Evolutionary conservation across 2,888 invertebrate genomes (phyloP), one percentile per base, ranked within the genome.

Genomic region (Heliconius sara): DNA sequence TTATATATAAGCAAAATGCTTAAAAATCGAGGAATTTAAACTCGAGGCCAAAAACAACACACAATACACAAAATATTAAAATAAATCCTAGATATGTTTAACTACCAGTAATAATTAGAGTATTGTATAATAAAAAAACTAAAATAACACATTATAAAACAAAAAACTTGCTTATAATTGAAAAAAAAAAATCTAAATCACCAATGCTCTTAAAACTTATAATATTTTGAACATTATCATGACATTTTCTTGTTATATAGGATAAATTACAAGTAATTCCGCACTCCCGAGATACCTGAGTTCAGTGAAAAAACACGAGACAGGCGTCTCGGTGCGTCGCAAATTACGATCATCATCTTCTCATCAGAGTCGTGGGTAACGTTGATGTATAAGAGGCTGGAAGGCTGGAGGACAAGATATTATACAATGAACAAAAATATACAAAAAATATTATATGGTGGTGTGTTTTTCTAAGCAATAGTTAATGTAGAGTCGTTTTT

Each of bases 261-360:
- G 94, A 95, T 94, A 95, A 95, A 95, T 95, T 93, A 94, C 93
- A 90, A 87, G 95, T 95, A 94, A 95, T 95, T 94, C 94, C 89
- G 94, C 92, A 92, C 93, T 70, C 70, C 9, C 92, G 92, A 94
- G 94, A 94, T 95, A 95, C 95, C 95, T 95, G 94, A 92, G 93
- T 91, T 88, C 91, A 90, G 92, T 92, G 92, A 94, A 95, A 95
- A 95, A 95, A 95, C 93, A 91, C 91, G 94, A 93, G 93, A 94
- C 94, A 95, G 95, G 94, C 95, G 95, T 95, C 95, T 95, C 90
- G 95, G 93, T 93, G 95, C 94, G 94, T 94, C 95, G 95, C 94
- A 95, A 95, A 95, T 95, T 93, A 95, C 93, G 88, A 92, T 95
- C 94, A 95, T 95, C 95, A 95, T 95, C 94, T 95, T 95, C 95